Percentiles rank a stretch among this genome's conserved stretches.
These are phyloP conservation scores for Dioctria rufipes DNA, from an alignment of 2,888 invertebrate species.

Conservation along the genomic window DNA sequence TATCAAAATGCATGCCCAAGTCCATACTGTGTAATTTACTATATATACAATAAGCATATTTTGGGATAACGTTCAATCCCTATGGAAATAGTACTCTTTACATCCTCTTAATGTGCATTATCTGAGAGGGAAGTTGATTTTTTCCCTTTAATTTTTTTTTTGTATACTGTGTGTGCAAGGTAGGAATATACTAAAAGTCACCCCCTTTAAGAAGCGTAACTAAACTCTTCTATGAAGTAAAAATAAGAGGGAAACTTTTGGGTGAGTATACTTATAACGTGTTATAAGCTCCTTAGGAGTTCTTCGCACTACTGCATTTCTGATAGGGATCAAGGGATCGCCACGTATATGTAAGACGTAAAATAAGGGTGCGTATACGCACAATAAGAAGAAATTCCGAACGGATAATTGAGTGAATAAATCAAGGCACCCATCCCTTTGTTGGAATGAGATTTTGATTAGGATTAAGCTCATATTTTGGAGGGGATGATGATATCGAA, in stretches of 20 bases:
- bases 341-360: background rate
- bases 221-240: slow-evolving; percentile 6
- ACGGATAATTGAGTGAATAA: slow-evolving; percentile 59
- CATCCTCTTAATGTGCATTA: too few species aligned
- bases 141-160: slow-evolving; percentile 6
- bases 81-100: background rate
- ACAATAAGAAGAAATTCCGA: slow-evolving; percentile 55
- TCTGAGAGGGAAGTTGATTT: background rate
- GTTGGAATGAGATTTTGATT: slow-evolving; percentile 32
- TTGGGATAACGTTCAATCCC: background rate
- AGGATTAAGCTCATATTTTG: slow-evolving; percentile 3
- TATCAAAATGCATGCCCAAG: too few species aligned
- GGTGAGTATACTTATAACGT: slow-evolving; percentile 19
- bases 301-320: slow-evolving; percentile 4
- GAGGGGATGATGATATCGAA: too few species aligned
- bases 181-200: background rate
- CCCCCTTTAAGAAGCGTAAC: slow-evolving; percentile 11
- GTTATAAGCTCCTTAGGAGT: slow-evolving; percentile 30
- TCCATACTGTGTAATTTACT: too few species aligned
- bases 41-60: too few species aligned
- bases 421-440: slow-evolving; percentile 56
- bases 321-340: slow-evolving; percentile 34
- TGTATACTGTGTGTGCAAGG: background rate
- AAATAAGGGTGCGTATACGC: slow-evolving; percentile 43
- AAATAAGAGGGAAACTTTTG: slow-evolving; percentile 14